A percentile compares a stretch with the other conserved stretches of the same genome.
Conservation (phyloP, 2,113 vertebrate species). For the Stictonetta naevosa region DNA sequence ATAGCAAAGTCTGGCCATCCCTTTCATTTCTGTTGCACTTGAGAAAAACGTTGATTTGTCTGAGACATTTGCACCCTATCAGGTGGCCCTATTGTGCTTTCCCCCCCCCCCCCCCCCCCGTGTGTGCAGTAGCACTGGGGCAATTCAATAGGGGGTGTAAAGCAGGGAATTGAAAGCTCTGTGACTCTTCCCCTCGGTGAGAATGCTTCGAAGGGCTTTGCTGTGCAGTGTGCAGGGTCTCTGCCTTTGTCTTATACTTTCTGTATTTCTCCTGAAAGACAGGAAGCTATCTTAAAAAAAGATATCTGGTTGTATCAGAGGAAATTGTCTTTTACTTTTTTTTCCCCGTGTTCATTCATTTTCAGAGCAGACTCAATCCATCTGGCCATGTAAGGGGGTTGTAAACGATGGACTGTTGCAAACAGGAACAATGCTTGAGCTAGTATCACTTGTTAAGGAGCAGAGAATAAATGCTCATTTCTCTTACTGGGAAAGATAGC, state of each 20-base stretch:
- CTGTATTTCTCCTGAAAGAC: neutral
- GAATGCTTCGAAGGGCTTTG: neutral
- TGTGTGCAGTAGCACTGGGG: neutral
- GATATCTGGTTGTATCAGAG: neutral
- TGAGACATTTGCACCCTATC: neutral
- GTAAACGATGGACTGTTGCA: neutral
- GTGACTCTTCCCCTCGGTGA: neutral
- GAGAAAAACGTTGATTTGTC: neutral
- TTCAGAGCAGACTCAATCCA: neutral
- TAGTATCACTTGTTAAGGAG: conserved; percentile 2
- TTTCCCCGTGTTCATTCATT: neutral
- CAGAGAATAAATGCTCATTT: neutral
- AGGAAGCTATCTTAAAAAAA: neutral
- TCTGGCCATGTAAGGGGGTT: neutral
- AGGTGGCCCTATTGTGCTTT: neutral
- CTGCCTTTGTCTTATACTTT: neutral
- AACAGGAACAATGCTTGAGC: neutral
- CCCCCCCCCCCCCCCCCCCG: too few relatives aligned
- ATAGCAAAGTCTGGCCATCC: neutral
- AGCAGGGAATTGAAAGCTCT: neutral
- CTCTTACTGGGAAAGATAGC: neutral
- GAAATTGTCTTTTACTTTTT: neutral
- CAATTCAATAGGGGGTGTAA: neutral
- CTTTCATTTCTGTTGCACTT: neutral
- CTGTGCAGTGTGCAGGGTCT: neutral